Evolutionary conservation across 1,140 invertebrate genomes (phyloP), one percentile per base, ranked within the genome.

Genomic region (Bombus sylvicola): DNA sequence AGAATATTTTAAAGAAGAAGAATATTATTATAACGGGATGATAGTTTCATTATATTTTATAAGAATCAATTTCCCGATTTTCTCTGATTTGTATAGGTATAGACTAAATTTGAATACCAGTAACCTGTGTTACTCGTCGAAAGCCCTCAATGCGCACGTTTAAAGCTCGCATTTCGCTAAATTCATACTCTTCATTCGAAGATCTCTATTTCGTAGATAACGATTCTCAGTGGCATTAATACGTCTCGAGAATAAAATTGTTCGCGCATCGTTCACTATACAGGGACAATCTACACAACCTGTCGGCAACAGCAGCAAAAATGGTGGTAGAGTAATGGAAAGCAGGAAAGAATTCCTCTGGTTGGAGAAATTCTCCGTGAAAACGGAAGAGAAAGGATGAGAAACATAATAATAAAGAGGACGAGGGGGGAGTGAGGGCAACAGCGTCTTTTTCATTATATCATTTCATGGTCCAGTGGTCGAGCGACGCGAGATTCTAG

Each of bases 381-480:
- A 71, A 82, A 62, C 13, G 41, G 84, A 72, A 69, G 74, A 64
- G 72, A 57, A 71, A 86, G 53, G n/a, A 53, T 47, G 41, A n/a
- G 13, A 62, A 62, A 62, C 59, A 62, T 62, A n/a, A 62, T 62
- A 62, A 62, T 62, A 62, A 64, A n/a, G 31, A 66, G 64, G 31
- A 66, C 64, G 64, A 34, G 28, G 28, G n/a, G 4, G 28, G 68
- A 74, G 64, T 34, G 68, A 34, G 39, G n/a, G 34, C 37, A 43
- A 64, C 78, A 64, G 25, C 31, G 41, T 64, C 47, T 81, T 82
- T 78, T 85, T 81, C 83, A 81, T 88, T 89, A 89, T 81, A 81
- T 66, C 73, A 64, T 76, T 78, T 78, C 28, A 73, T 28, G 66
- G 73, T 47, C 66, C 25, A 73, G 77, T 68, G 66, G 76, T 77